Evolutionary conservation across 1,140 invertebrate genomes (phyloP), one percentile per base, ranked within the genome.

Genomic region (Danaus plexippus): DNA sequence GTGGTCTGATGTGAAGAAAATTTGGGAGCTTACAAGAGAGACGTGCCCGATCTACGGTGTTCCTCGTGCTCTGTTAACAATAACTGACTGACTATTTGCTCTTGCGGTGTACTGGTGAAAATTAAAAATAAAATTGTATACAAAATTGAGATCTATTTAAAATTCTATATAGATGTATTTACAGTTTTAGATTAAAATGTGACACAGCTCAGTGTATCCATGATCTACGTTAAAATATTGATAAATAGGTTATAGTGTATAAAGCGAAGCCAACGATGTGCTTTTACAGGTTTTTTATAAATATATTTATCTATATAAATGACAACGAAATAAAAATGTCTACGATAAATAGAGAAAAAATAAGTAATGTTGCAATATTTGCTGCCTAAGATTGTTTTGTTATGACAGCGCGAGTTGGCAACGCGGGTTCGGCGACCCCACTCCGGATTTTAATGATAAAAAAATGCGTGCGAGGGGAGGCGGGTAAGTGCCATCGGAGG

Each of bases 401-500:
- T 86, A 85, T 86, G 81, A 85, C 81, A 84, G 70, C 69, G 80
- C 69, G 73, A 69, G 76, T 66, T 76, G 71, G 77, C 69, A 77
- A 77, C 71, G 77, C 71, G 80, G 63, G 83, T 83, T 83, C 80
- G 80, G 61, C 80, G 83, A 85, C 83, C 83, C 83, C 72, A 79
- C 76, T 78, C 77, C 59, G 75, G 67, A 74, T 85, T 86, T 86
- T 85, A 86, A 86, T 86, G 83, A 86, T 86, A 86, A 86, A 86
- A 86, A 86, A 85, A 86, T 86, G 80, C 83, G 83, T 84, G 77
- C 75, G 71, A 76, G 79, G 78, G 81, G 77, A 77, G 79, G 70
- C 69, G 72, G 68, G 79, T 83, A 85, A 86, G 81, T 85, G 81
- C 80, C 77, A 83, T 85, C 80, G 78, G 77, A 82, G 82, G 78